Percentiles rank a stretch among this genome's conserved stretches.
phyloP scores from a whole-genome alignment of 2,888 invertebrate genomes.

The Alitta virens region DNA sequence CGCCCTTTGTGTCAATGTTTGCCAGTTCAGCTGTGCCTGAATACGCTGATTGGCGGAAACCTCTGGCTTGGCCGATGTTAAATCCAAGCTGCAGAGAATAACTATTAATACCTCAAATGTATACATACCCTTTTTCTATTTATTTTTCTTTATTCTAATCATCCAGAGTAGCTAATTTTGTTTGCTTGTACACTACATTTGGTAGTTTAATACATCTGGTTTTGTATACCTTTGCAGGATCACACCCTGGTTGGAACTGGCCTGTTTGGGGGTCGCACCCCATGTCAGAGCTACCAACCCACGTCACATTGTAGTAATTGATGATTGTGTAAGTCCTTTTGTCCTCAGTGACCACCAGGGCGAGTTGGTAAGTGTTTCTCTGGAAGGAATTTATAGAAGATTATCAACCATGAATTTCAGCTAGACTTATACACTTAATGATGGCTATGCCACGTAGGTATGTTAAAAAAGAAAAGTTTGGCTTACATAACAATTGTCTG shows the following conservation, averaged over 20 bases:
- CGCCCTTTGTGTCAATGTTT: constrained; percentile 70
- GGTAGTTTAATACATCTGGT: too few relatives aligned
- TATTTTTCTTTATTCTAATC: too few relatives aligned
- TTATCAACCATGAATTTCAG: too few relatives aligned
- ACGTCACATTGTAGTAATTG: constrained; percentile 87
- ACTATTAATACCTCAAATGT: background rate
- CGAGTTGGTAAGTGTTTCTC: constrained; percentile 95
- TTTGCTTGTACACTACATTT: too few relatives aligned
- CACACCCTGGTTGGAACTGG: too few relatives aligned
- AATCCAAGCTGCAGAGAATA: constrained; percentile 76
- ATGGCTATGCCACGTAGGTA: too few relatives aligned
- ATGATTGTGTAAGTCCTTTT: constrained; percentile 92
- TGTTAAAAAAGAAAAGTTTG: too few relatives aligned
- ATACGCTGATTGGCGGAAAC: constrained; percentile 58
- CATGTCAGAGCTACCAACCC: constrained; percentile 62
- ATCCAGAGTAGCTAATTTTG: too few relatives aligned
- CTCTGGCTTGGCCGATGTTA: constrained; percentile 93
- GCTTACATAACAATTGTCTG: too few relatives aligned
- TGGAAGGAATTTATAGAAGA: constrained; percentile 54
- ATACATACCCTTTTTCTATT: background rate
- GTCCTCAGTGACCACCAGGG: constrained; percentile 82
- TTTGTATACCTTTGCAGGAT: too few relatives aligned
- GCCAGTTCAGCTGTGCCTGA: constrained; percentile 6
- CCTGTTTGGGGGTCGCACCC: background rate
- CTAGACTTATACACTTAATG: too few relatives aligned